Percentiles rank a stretch among this genome's conserved stretches.
phyloP scores from a whole-genome alignment of 2,113 vertebrate species.

The Alaudala cheleensis region DNA sequence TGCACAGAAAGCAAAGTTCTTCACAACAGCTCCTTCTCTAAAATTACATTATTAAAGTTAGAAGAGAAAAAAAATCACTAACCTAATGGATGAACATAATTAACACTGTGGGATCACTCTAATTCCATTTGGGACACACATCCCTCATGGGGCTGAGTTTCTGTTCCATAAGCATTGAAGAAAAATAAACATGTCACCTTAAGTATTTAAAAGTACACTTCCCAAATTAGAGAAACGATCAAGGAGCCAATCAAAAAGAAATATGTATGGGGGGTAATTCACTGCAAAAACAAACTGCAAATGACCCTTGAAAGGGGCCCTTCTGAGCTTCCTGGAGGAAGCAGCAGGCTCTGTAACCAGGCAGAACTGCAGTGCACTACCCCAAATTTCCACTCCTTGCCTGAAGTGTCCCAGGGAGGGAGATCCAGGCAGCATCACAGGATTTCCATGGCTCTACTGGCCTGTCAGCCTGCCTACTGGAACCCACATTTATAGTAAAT shows the following conservation, averaged over 20 bases:
- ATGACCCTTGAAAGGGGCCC: neutral
- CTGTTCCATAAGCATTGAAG: neutral
- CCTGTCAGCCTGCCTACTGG: neutral
- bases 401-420: neutral
- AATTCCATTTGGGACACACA: neutral
- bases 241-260: neutral
- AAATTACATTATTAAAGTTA: neutral
- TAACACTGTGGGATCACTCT: neutral
- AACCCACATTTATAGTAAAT: neutral
- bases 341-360: neutral
- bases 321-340: neutral
- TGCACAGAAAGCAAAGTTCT: neutral
- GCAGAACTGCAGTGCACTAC: neutral
- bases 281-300: constrained; percentile 22
- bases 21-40: neutral
- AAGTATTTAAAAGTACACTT: constrained; percentile 7
- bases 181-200: neutral
- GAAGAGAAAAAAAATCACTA: neutral
- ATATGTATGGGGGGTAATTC: neutral
- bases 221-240: neutral
- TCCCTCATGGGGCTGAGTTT: neutral
- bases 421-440: neutral
- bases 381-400: neutral
- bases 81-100: neutral
- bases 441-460: accelerated